These are phyloP conservation scores for Archips xylosteana DNA, from an alignment of 2,888 invertebrate genomes.

Conservation along the genomic window DNA sequence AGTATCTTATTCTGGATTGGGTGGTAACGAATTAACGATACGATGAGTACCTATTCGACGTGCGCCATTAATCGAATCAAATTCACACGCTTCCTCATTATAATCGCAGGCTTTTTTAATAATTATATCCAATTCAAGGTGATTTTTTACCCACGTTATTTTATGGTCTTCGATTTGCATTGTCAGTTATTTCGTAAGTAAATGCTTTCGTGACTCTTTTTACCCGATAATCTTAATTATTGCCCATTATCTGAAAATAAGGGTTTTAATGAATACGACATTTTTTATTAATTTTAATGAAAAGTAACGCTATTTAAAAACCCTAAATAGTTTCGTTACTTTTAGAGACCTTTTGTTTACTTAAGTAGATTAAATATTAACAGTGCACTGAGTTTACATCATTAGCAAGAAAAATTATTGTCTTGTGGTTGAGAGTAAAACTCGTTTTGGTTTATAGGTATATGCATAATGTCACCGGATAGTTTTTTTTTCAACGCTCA, in stretches of 20 bases:
- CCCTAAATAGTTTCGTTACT: background rate
- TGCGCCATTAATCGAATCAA: conserved; percentile 38
- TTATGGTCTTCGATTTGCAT: conserved; percentile 33
- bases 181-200: conserved; percentile 19
- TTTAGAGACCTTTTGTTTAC: background rate
- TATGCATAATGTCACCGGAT: conserved; percentile 27
- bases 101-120: conserved; percentile 13
- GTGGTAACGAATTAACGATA: conserved; percentile 24
- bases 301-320: too few species aligned
- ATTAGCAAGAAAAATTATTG: background rate
- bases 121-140: conserved; percentile 20
- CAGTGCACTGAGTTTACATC: background rate
- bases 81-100: conserved; percentile 32
- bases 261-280: background rate
- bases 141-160: background rate
- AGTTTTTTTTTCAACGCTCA: conserved; percentile 29
- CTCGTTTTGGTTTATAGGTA: conserved; percentile 20
- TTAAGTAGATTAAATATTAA: background rate
- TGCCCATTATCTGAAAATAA: background rate
- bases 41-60: conserved; percentile 39
- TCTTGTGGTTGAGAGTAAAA: background rate
- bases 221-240: background rate
- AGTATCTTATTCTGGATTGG: conserved; percentile 14
- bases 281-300: too few species aligned
- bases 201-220: conserved; percentile 2